Conservation (phyloP, 2,888 invertebrate genomes). For the Salticus scenicus region DNA sequence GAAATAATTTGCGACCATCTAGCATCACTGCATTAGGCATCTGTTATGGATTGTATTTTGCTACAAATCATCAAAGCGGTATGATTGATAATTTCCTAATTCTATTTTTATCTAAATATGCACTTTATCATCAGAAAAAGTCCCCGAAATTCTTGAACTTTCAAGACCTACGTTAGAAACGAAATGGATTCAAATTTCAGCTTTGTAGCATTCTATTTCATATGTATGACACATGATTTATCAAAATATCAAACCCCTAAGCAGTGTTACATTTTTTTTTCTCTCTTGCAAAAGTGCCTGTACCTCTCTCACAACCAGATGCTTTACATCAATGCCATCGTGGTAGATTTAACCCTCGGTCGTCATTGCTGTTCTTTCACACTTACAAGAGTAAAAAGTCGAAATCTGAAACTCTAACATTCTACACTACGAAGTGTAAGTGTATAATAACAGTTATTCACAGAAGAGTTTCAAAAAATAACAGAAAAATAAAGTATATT, state of each 20-base stretch:
- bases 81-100: too few relatives aligned
- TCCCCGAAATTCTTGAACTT: too few relatives aligned
- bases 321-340: constrained; percentile 14
- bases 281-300: background rate
- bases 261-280: background rate
- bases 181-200: background rate
- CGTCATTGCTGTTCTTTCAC: background rate
- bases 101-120: too few relatives aligned
- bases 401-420: background rate
- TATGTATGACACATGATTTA: background rate
- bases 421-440: background rate
- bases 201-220: background rate
- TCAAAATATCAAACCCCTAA: background rate
- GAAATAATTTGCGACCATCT: too few relatives aligned
- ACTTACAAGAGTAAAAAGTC: background rate
- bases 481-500: background rate
- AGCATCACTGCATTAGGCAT: too few relatives aligned
- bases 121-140: too few relatives aligned
- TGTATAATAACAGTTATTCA: constrained; percentile 3
- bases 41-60: too few relatives aligned
- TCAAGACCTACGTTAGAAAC: background rate
- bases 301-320: background rate
- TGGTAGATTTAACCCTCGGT: background rate
- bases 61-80: too few relatives aligned
- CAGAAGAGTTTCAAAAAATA: background rate